Conservation (phyloP, 2,888 invertebrate species). For the Acanthosepion esculentum region DNA sequence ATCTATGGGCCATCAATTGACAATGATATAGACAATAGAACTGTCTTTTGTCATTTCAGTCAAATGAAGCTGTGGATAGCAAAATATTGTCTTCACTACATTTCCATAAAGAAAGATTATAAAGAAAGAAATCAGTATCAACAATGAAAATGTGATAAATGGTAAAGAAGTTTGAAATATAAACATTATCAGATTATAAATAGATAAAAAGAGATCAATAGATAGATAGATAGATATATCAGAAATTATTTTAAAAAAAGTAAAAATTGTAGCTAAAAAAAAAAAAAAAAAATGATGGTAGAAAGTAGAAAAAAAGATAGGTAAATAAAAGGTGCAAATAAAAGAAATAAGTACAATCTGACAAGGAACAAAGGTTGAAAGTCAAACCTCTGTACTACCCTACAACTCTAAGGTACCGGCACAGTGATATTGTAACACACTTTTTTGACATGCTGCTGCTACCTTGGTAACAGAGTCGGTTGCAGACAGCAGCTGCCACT, state of each 20-base stretch:
- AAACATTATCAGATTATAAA: not conserved
- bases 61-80: no score
- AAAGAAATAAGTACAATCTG: not conserved
- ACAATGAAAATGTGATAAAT: not conserved
- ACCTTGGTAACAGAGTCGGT: no score
- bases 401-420: no score
- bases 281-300: not conserved
- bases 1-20: no score
- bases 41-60: no score
- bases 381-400: not conserved
- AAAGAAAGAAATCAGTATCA: not conserved
- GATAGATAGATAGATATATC: not conserved
- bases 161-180: no score
- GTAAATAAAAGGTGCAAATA: not conserved
- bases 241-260: no score
- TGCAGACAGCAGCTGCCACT: no score
- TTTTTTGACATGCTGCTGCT: no score
- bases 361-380: not conserved
- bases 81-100: no score
- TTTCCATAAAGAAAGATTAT: not conserved
- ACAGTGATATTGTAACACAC: no score
- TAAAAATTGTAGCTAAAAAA: not conserved
- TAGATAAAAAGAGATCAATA: not conserved
- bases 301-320: not conserved
- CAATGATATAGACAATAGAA: no score